phyloP scores from a whole-genome alignment of 2,113 vertebrate genomes.

The Manacus vitellinus region DNA sequence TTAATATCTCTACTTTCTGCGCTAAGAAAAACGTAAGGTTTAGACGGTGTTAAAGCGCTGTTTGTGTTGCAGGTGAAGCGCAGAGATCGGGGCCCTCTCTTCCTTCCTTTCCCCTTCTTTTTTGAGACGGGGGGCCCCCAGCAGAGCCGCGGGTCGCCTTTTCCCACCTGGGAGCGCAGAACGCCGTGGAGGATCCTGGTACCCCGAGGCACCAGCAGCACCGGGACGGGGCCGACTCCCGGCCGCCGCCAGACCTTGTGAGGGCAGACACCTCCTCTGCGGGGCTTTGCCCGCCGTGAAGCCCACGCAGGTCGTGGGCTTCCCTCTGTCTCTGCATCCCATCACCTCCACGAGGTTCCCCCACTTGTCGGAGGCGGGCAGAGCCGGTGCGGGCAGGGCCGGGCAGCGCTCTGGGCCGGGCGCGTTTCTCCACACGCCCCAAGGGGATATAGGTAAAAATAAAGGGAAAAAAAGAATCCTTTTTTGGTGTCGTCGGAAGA shows the following conservation, averaged over 20 bases:
- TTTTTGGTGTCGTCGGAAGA: not conserved
- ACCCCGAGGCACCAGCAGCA: not conserved
- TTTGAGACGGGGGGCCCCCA: not conserved
- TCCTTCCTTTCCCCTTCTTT: not conserved
- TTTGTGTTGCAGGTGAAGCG: not conserved
- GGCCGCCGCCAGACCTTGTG: not conserved
- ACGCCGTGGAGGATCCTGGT: not conserved
- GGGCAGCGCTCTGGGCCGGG: not conserved
- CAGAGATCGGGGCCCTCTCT: accelerated
- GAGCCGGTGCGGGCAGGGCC: not conserved
- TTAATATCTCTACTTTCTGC: not conserved
- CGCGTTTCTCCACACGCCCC: accelerated
- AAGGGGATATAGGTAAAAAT: not conserved
- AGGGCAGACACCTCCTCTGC: not conserved
- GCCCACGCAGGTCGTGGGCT: not conserved
- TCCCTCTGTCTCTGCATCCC: not conserved
- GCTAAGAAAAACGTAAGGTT: accelerated
- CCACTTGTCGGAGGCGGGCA: not conserved
- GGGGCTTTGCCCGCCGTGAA: not conserved
- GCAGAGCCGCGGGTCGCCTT: not conserved
- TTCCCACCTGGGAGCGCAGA: not conserved
- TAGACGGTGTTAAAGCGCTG: accelerated
- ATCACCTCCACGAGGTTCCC: not conserved
- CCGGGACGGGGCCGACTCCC: not conserved
- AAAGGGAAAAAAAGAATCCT: accelerated